These are phyloP conservation scores for Nesidiocoris tenuis DNA, from an alignment of 2,888 invertebrate species.

Conservation along the genomic window DNA sequence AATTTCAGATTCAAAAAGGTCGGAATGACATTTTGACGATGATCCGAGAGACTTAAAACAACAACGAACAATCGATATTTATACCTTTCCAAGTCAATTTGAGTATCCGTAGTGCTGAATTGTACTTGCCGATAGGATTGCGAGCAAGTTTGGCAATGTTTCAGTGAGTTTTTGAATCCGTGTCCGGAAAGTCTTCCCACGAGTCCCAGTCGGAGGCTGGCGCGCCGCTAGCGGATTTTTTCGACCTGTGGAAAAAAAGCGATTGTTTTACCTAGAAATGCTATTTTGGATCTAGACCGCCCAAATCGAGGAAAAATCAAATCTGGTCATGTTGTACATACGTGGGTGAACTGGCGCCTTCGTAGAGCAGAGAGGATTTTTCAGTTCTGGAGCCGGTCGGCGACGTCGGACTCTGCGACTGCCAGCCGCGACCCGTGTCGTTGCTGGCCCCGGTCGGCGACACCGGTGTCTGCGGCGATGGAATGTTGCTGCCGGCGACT, in stretches of 20 bases:
- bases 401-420: conserved; percentile 7
- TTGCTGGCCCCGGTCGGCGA: background rate
- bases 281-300: too few species aligned
- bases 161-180: conserved; percentile 21
- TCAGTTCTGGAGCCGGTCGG: conserved; percentile 51
- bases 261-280: too few species aligned
- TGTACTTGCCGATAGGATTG: background rate
- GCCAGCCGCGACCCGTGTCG: conserved; percentile 9
- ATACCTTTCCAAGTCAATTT: background rate
- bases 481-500: conserved; percentile 60
- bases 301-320: too few species aligned
- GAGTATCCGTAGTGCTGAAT: background rate
- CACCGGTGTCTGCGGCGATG: conserved; percentile 53
- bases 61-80: background rate
- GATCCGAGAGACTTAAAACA: background rate
- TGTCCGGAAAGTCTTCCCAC: conserved; percentile 32
- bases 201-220: conserved; percentile 33
- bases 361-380: conserved; percentile 57
- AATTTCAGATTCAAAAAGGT: background rate
- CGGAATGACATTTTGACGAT: background rate
- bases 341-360: conserved; percentile 44
- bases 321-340: too few species aligned
- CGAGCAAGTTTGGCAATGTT: background rate
- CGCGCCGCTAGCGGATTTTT: conserved; percentile 6
- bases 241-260: background rate